Evolutionary conservation across 2,888 invertebrate species (phyloP).

Genomic region (Cerastoderma edule): DNA sequence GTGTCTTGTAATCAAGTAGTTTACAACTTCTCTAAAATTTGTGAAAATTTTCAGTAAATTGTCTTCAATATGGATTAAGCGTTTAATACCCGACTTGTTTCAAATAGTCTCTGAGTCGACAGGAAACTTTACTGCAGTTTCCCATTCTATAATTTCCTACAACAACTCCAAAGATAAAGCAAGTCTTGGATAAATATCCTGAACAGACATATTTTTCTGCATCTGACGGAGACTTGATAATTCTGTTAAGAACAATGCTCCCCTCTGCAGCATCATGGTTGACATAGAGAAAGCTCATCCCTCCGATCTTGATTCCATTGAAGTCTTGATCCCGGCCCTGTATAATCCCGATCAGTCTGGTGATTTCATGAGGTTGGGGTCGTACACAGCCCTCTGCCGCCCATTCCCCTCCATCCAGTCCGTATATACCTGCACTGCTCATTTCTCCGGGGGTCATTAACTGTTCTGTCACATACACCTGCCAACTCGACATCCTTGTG

Average conservation of each 20-base stretch:
- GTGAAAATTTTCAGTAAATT: too few species aligned
- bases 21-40: too few species aligned
- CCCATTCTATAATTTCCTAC: constrained; percentile 57
- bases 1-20: too few species aligned
- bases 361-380: constrained; percentile 44
- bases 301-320: constrained; percentile 52
- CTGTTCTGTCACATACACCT: constrained; percentile 50
- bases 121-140: constrained; percentile 53
- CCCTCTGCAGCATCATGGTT: constrained; percentile 52
- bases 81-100: constrained; percentile 55
- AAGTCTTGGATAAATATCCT: constrained; percentile 47
- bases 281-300: constrained; percentile 47
- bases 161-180: constrained; percentile 55
- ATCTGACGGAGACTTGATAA: constrained; percentile 45
- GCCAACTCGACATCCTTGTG: constrained; percentile 46
- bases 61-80: too few species aligned
- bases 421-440: constrained; percentile 56
- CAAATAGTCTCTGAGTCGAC: constrained; percentile 57
- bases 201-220: constrained; percentile 54
- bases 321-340: constrained; percentile 52
- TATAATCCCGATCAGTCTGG: constrained; percentile 48
- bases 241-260: constrained; percentile 47
- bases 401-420: constrained; percentile 57
- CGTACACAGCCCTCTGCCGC: constrained; percentile 43
- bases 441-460: constrained; percentile 56